These are phyloP conservation scores for Emydocephalus ijimae DNA, from an alignment of 2,113 vertebrate genomes.

Conservation along the genomic window DNA sequence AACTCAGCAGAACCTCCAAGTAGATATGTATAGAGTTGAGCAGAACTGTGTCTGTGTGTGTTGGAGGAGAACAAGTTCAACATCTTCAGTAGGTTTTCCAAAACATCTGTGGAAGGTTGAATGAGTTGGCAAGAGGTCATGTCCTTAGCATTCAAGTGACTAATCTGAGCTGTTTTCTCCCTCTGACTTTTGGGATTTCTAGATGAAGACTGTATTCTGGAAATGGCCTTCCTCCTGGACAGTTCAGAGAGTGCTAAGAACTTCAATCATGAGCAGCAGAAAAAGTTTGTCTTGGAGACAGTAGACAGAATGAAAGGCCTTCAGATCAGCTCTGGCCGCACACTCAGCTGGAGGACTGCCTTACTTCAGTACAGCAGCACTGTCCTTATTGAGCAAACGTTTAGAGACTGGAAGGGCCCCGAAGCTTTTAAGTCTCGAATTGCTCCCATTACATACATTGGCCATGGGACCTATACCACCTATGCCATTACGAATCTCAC, in stretches of 20 bases:
- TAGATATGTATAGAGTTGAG: not conserved
- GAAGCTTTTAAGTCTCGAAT: slow-evolving; percentile 79
- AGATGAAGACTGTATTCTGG: slow-evolving; percentile 84
- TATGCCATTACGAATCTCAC: slow-evolving; percentile 92
- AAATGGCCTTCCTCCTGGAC: slow-evolving; percentile 87
- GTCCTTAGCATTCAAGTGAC: not conserved
- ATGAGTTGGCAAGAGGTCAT: not conserved
- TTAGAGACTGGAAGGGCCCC: slow-evolving; percentile 81
- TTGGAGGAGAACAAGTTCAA: not conserved
- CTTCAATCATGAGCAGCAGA: slow-evolving; percentile 82
- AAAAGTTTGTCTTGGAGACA: slow-evolving; percentile 78
- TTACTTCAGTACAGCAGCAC: slow-evolving; percentile 90
- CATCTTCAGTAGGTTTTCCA: not conserved
- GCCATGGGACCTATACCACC: slow-evolving; percentile 88
- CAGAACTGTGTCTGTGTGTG: too few species aligned
- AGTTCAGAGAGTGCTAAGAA: slow-evolving; percentile 88
- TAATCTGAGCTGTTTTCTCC: not conserved
- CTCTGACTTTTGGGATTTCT: slow-evolving; percentile 59
- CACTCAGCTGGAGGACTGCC: slow-evolving; percentile 77
- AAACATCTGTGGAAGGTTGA: not conserved
- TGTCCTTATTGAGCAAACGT: slow-evolving; percentile 82
- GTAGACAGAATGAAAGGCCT: slow-evolving; percentile 77
- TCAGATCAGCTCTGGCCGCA: slow-evolving; percentile 74
- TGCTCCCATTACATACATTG: slow-evolving; percentile 79
- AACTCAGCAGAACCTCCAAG: not conserved